Evolutionary conservation across 2,113 vertebrate genomes (phyloP), one percentile per base, ranked within the genome.

Genomic region (Sphaerodactylus townsendi): DNA sequence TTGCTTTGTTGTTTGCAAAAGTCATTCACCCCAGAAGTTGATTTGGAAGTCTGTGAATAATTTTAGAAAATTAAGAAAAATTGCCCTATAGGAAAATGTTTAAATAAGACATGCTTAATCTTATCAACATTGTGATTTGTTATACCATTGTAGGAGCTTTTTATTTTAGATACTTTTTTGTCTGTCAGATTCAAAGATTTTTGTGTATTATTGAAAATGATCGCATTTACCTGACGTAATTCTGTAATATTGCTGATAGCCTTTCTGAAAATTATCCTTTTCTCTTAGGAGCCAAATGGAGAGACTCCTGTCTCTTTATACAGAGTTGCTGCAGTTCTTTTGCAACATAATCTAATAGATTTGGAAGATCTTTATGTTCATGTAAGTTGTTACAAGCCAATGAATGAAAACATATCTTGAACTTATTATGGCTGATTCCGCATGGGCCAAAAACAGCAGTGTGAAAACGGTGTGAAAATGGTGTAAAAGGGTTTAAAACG

Each of bases 311-410:
- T 96, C 53, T 99, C 98, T 86, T 96, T 99, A 86, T 99, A 99
- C 94, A 97, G 98, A 94, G 97, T 99, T 83, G 98, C 99, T 92
- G 99, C 99, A 91, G 97, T 99, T 69, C 97, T 99, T 91, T 95
- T 99, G 84, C 98, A 99, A 73, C 97, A 98, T 91, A 98, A 98
- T 95, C 97, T 99, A 87, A 98, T 99, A 89, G 98, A 99, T 91
- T 93, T 99, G 94, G 98, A 99, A 89, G 98, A 99, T 93, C 97
- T 99, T 88, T 99, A 99, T 69, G 98, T 98, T 87, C 99, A 99
- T 89, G 99, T 99, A 96, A 98, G 98, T 97, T 80, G 79, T 72
- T 79, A 83, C 13, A 56, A 30, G 46, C 23, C 39, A 48, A 68
- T 33, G 5, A 41, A 10, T 19, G 35, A 77, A 75, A 50, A 39